phyloP scores from a whole-genome alignment of 2,113 vertebrate species.

The Siniperca knerii region DNA sequence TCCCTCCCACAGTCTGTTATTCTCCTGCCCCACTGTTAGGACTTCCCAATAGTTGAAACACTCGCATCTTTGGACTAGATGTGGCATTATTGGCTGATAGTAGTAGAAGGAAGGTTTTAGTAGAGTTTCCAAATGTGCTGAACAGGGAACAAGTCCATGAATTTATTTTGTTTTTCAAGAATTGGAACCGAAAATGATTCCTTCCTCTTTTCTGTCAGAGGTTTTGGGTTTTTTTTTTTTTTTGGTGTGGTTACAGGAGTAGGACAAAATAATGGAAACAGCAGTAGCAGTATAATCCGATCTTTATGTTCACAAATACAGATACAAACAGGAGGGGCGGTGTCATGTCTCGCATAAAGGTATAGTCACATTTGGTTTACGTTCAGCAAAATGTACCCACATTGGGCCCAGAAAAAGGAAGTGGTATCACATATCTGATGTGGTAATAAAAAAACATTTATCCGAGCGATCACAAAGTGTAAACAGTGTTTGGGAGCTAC shows the following conservation, averaged over 20 bases:
- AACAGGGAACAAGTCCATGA: background rate
- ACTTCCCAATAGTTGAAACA: background rate
- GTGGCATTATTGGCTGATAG: background rate
- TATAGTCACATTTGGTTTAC: rapidly evolving
- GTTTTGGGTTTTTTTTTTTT: background rate
- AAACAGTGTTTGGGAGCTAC: background rate
- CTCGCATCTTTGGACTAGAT: background rate
- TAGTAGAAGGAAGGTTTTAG: background rate
- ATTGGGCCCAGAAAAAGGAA: background rate
- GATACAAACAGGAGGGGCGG: background rate
- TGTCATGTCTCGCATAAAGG: background rate
- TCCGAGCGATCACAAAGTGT: background rate
- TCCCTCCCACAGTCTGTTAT: constrained; percentile 29
- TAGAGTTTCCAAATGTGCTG: too few relatives aligned
- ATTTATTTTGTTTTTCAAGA: constrained; percentile 9
- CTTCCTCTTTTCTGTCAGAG: background rate
- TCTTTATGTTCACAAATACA: background rate
- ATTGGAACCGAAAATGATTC: background rate
- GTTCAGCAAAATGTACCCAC: background rate
- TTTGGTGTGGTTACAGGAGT: background rate
- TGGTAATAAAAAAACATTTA: background rate
- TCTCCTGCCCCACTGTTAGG: constrained; percentile 17
- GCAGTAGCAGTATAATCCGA: background rate
- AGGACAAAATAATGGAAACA: constrained; percentile 8
- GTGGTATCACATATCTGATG: background rate